Evolutionary conservation across 2,113 vertebrate genomes (phyloP), one percentile per base, ranked within the genome.

Genomic region (Scomber colias): DNA sequence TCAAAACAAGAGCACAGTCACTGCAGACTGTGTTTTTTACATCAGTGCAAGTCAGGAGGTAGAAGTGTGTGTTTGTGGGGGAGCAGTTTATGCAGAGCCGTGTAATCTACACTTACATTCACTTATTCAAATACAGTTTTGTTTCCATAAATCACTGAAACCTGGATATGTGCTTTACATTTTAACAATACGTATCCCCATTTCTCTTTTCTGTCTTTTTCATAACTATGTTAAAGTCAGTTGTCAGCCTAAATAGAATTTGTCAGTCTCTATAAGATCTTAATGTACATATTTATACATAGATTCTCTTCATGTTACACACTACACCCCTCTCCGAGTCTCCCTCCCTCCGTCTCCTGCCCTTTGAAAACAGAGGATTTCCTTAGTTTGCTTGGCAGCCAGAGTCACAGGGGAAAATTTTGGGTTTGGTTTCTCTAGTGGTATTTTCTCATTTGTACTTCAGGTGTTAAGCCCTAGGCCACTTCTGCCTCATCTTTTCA

Each of bases 281-380:
- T 51, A 72, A 72, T 77, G 81, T 72, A 69, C 68, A 85, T 81
- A 71, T 89, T 85, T 82, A 82, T 51, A 68, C 11, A 67, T 12
- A 21, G 72, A 54, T 45, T 77, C 45, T 72, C 63, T 74, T 69
- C 46, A 49, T 13, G 19, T 79, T 76, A 69, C 71, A 83, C 80
- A 60, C 24, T 59, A 19, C 51, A 50, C 75, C 48, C 55, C 62
- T 30, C 69, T 53, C 6, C 21, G 21, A 10, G 3, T 45, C 24
- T 4, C 53, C 45, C 40, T 13, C 53, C 15, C 35, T 40, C 35
- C 8, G 8, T 45, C 73, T 40, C 57, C 53, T 74, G 8, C 66
- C 54, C 79, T 87, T 74, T 86, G 17, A 92, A 89, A 93, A 92
- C 91, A 89, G 78, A 90, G 90, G 81, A 92, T 91, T 90, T 93